Conservation (phyloP, 2,797 vertebrate genomes). For the Protosalanx chinensis region DNA sequence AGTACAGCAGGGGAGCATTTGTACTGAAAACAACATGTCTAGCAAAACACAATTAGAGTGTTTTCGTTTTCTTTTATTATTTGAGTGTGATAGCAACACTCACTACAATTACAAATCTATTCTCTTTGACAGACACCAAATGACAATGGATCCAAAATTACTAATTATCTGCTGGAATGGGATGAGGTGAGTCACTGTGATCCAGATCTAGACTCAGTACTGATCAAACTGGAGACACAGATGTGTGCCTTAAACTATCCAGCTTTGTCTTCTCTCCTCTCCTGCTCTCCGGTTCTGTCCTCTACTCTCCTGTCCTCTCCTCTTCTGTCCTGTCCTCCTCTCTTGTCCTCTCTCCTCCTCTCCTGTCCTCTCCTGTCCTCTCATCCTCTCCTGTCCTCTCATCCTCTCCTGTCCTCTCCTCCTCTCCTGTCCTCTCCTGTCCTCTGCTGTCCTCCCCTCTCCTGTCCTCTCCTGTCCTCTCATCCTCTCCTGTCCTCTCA, state of each 20-base stretch:
- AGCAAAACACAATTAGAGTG: no score
- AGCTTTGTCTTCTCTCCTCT: neutral
- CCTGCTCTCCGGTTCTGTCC: neutral
- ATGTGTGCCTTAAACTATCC: neutral
- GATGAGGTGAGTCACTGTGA: conserved; percentile 83
- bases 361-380: neutral
- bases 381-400: neutral
- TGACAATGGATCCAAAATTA: conserved; percentile 98
- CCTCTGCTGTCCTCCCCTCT: neutral
- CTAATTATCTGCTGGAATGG: conserved; percentile 97
- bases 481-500: no score
- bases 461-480: neutral
- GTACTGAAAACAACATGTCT: no score
- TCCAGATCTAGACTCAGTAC: no score
- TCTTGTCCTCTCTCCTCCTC: neutral
- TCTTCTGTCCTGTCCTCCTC: neutral
- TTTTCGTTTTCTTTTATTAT: no score
- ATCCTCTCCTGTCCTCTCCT: neutral
- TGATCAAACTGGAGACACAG: no score
- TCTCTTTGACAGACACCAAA: conserved; percentile 76
- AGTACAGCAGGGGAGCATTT: no score
- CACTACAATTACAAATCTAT: neutral
- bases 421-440: neutral
- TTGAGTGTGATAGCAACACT: neutral
- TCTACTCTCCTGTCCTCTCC: neutral